Base-by-base conservation (phyloP, 2,797 vertebrate species). In the Trachops cirrhosus region DNA sequence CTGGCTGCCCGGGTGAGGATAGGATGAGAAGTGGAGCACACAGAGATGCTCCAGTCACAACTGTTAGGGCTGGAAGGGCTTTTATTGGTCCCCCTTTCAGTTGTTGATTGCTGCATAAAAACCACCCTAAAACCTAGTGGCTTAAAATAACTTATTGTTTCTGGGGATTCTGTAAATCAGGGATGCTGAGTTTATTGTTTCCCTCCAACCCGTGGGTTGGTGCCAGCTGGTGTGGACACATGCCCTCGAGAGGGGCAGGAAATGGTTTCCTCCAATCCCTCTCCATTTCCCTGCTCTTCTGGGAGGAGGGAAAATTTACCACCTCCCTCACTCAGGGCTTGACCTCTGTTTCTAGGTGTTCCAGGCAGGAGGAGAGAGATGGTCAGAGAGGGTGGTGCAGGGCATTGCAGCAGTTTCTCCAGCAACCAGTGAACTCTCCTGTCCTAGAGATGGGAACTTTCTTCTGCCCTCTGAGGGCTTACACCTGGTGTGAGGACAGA, bases 171-270 rank as follows among this genome's bases (percentile, higher is more conserved):
- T 85, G 7, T 77, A 93, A 89, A 48, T 50, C 82, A 79, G 82
- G 19, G 64, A 10, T 68, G n/a, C 95, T 94, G 97, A 93, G 87
- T 97, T 97, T 97, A 87, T 97, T 97, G 82, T 95, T 70, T 97
- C 75, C 95, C 44, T 97, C 50, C 95, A 97, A 91, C 96, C 97
- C 96, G 96, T 70, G 37, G 96, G 95, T 98, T 62, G 0, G 54
- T 71, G 94, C 98, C 97, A 95, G 97, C 97, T 98, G 97, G 94
- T 96, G 96, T 95, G 74, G 82, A 82, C 70, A 78, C 92, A 79
- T 88, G 94, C 90, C 77, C 59, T 96, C 57, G 41, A 96, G 94
- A 96, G 91, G 89, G 77, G 96, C 95, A 94, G 95, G 93, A 95
- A 96, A 92, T 75, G 82, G 93, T 94, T 94, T 97, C 98, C 86